Evolutionary conservation across 2,888 invertebrate genomes (phyloP).

Genomic region (Pristionchus mayeri): DNA sequence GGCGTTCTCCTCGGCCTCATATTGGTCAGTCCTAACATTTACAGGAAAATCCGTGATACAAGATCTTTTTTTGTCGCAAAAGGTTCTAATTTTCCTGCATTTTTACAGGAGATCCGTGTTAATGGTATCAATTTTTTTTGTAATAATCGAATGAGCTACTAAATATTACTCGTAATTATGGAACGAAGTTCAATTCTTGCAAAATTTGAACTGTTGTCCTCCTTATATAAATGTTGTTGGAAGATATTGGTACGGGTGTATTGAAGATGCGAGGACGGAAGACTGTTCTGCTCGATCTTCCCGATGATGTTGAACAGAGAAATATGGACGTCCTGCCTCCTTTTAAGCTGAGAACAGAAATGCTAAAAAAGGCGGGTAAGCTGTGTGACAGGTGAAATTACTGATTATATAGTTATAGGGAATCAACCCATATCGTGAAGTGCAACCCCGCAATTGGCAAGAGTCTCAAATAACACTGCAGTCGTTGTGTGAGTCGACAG

Average conservation of each 20-base stretch:
- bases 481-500: constrained; percentile 66
- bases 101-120: too few relatives aligned
- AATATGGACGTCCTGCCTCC: constrained; percentile 63
- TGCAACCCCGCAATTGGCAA: constrained; percentile 68
- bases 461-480: constrained; percentile 71
- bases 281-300: constrained; percentile 69
- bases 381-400: not conserved
- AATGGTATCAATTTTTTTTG: too few relatives aligned
- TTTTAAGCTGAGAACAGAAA: constrained; percentile 63
- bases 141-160: not conserved
- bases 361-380: constrained; percentile 63
- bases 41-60: too few relatives aligned
- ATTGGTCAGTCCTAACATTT: too few relatives aligned
- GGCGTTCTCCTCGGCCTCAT: too few relatives aligned
- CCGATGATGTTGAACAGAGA: constrained; percentile 66
- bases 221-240: too few relatives aligned
- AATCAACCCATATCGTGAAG: constrained; percentile 71
- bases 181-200: too few relatives aligned
- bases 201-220: too few relatives aligned
- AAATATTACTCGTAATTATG: too few relatives aligned
- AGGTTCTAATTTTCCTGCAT: too few relatives aligned
- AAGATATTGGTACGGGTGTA: too few relatives aligned
- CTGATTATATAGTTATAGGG: constrained; percentile 47
- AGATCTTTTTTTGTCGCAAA: too few relatives aligned
- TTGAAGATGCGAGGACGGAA: constrained; percentile 72